Evolutionary conservation across 2,888 invertebrate species (phyloP).

Genomic region (Caenorhabditis wallacei): DNA sequence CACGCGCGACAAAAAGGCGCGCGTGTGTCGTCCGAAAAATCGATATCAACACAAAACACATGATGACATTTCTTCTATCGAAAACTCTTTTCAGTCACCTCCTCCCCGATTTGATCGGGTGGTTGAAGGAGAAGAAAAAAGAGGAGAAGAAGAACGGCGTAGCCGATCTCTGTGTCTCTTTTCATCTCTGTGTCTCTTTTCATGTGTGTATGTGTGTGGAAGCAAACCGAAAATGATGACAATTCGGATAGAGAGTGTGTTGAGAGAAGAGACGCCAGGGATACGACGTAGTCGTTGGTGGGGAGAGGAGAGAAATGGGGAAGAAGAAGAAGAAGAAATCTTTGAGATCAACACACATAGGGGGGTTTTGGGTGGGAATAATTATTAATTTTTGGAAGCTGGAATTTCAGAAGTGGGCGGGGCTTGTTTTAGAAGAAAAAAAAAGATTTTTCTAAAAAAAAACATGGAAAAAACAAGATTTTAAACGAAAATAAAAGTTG

Average conservation of each 20-base stretch:
- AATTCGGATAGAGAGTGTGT: slow-evolving; percentile 32
- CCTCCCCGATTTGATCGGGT: too few species aligned
- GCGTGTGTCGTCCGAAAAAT: slow-evolving; percentile 8
- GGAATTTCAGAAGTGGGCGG: too few species aligned
- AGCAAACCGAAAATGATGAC: slow-evolving; percentile 35
- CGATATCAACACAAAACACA: slow-evolving; percentile 36
- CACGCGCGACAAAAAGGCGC: not conserved
- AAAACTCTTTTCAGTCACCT: too few species aligned
- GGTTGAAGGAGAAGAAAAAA: too few species aligned
- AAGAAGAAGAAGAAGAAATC: slow-evolving; percentile 3
- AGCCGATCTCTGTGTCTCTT: slow-evolving; percentile 35
- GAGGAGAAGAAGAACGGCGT: slow-evolving; percentile 35
- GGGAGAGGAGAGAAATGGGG: not conserved
- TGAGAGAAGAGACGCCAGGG: not conserved
- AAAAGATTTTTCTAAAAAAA: too few species aligned
- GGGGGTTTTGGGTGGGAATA: too few species aligned
- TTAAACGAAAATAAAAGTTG: too few species aligned
- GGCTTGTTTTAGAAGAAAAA: too few species aligned
- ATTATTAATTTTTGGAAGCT: too few species aligned
- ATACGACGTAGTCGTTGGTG: slow-evolving; percentile 44
- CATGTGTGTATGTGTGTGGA: not conserved
- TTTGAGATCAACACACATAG: slow-evolving; percentile 10
- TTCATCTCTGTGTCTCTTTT: not conserved
- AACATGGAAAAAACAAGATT: not conserved
- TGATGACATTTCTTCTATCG: too few species aligned